Evolutionary conservation across 2,113 vertebrate species (phyloP).

Genomic region (Centropristis striata): DNA sequence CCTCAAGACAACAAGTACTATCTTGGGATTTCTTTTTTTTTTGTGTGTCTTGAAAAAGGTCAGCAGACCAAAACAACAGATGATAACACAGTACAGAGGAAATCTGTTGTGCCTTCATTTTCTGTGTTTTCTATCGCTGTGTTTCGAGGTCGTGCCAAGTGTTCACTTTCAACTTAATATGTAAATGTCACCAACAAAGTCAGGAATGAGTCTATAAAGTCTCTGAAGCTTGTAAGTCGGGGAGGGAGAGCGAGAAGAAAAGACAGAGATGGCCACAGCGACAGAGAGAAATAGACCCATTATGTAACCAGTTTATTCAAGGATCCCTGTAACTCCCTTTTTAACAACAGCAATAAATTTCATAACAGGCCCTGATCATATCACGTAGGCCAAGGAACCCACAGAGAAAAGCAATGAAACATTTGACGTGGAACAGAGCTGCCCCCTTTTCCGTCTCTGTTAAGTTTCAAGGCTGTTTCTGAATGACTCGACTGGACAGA

Average conservation of each 20-base stretch:
- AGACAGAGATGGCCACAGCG: neutral
- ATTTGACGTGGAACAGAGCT: conserved; percentile 20
- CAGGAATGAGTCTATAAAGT: conserved; percentile 11
- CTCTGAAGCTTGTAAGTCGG: conserved; percentile 22
- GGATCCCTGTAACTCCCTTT: conserved; percentile 51
- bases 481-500: conserved; percentile 19
- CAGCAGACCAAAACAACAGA: conserved; percentile 40
- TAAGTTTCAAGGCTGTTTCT: conserved; percentile 34
- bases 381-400: conserved; percentile 39
- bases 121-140: conserved; percentile 1
- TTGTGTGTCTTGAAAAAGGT: conserved; percentile 55
- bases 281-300: conserved; percentile 37
- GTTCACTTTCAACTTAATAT: conserved; percentile 39
- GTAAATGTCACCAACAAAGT: conserved; percentile 31
- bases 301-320: conserved; percentile 59
- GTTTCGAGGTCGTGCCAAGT: neutral
- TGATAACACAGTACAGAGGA: conserved; percentile 14
- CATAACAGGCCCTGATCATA: conserved; percentile 37
- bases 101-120: neutral
- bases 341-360: conserved; percentile 65
- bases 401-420: conserved; percentile 43
- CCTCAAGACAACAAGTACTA: conserved; percentile 24
- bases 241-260: neutral
- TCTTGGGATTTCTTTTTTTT: conserved; percentile 11
- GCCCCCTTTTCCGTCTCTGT: conserved; percentile 30